Evolutionary conservation across 1,140 invertebrate species (phyloP), one percentile per base, ranked within the genome.

Genomic region (Drosophila navojoa): DNA sequence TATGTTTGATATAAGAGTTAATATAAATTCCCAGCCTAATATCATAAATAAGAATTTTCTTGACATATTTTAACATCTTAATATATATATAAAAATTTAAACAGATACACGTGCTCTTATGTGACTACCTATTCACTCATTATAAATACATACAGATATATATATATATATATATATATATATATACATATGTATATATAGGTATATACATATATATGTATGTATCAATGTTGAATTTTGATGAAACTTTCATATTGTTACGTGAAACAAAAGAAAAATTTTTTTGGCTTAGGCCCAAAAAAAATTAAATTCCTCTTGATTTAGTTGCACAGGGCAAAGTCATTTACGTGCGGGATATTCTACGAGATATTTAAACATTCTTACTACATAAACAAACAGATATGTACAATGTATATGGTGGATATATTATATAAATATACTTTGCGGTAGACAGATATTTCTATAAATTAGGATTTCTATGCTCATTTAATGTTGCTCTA

Each of bases 201-300:
- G n/a, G 54, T 38, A 55, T 32, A 16, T 44, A 35, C n/a, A 52
- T 4, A 29, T 0, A 27, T 53, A 45, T 50, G 10, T 38, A 40
- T 55, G 22, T 16, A 61, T 67, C 45, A 54, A 47, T 69, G 71
- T 61, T 73, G 47, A 55, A 69, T 69, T 72, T 73, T 69, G 71
- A 73, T 73, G 71, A 73, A 69, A 69, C 50, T 61, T 73, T 69
- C 64, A 73, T 69, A 73, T 69, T 73, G 71, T 73, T 73, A 73
- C 71, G 71, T 69, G 66, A 73, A 69, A 73, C 71, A 73, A 73
- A 73, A 69, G 71, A 73, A 73, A 55, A 15, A 9, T 45, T 60
- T 45, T 60, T 52, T 73, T 73, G 71, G 71, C 71, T 50, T 69
- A 42, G 71, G 64, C 71, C 71, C 71, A 73, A 73, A 64, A 73